Evolutionary conservation across 2,888 invertebrate species (phyloP), one percentile per base, ranked within the genome.

Genomic region (Andrena camellia): DNA sequence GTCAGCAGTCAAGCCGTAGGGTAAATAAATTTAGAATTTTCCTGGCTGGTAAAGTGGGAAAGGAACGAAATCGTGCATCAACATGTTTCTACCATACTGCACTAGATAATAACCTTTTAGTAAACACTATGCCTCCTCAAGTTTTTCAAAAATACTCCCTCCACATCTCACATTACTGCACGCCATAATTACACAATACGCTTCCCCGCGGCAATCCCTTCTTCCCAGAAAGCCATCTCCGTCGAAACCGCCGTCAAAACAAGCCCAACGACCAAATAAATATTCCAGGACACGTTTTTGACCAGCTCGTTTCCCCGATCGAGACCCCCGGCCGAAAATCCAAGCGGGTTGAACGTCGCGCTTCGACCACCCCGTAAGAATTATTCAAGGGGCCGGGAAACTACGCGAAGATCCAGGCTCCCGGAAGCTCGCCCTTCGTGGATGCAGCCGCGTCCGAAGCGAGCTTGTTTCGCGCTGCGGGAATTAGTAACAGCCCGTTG

Each of bases 1-100:
- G 85, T 79, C 75, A 79, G 83, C 84, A 79, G 81, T 81, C 69
- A 72, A 62, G 67, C 68, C 81, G 76, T 77, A 83, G 78, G 87
- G 87, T 87, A 88, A 88, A 88, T 87, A 87, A 89, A 86, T 84
- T 83, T 79, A 62, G 79, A 78, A 75, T 84, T 80, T 83, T 81
- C 77, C 59, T 64, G 74, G n/a, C 23, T 10, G 3, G 20, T 1
- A 63, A n/a, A 20, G 13, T 31, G 17, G 33, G 52, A 8, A 31
- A 33, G n/a, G 23, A 23, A 57, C 4, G 26, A 13, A 42, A 42
- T 17, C 13, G 42, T 42, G 42, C 42, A 42, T 42, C 13, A 42
- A 42, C 42, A 17, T 17, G 17, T 42, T 42, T 42, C 42, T 5
- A 42, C 42, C 13, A 42, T 42, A 17, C 17, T 42, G 17, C 4